Base-by-base conservation (phyloP, 2,888 invertebrate species). In the Ectropis crepuscularia region DNA sequence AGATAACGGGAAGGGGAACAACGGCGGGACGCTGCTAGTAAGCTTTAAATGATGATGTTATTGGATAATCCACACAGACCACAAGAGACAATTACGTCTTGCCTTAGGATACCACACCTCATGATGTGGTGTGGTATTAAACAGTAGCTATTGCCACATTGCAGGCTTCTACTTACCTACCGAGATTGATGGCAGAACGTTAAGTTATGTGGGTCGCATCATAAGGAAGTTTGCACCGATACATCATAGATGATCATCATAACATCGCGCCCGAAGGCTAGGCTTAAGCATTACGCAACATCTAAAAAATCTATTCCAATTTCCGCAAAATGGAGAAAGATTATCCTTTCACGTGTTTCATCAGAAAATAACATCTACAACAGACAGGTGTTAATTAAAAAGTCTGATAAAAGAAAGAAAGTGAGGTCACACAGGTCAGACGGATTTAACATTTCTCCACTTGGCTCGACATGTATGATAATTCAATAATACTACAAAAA, bases 341-440 rank as follows among this genome's bases (percentile, higher is more conserved):
- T 59, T 41, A 46, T 57, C 11, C 42, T 9, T 12, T 51, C 5
- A 39, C 12, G 28, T 46, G 10, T 38, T 6, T 9, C 45, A 45
- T 50, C 39, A 36, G 12, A 39, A 46, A 42, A 42, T 37, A 54
- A 9, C 42, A 41, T 11, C 43, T 36, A 46, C 54, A 57, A 57
- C 55, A 69, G 61, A 57, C 55, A 69, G 61, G 71, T 73, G 73
- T 57, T 77, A 75, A 79, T 77, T 75, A 70, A 54, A 54, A 59
- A 67, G 63, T 58, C 68, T 61, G 62, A 71, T 75, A 70, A 65
- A 57, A 69, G 66, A 69, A 75, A 69, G 74, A 78, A 79, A 79
- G 77, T 48, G 68, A 66, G 68, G 70, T 72, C 63, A 57, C 57
- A 41, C 53, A 55, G 66, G 67, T 70, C 62, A 69, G 59, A 47